These are phyloP conservation scores for Acronicta leporina DNA, from an alignment of 2,888 invertebrate species.

Conservation along the genomic window DNA sequence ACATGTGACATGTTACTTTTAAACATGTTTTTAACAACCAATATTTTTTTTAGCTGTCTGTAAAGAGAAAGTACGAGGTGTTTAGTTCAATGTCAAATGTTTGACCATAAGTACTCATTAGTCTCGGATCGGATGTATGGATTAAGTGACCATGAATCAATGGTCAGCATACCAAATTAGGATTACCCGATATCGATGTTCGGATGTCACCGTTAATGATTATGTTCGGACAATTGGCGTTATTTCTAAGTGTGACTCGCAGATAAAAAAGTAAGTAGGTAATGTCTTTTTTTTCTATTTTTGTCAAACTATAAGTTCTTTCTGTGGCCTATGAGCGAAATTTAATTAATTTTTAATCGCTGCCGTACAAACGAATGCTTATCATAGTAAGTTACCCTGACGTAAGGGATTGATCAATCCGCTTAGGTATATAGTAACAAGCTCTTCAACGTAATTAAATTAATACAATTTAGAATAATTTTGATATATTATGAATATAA, in stretches of 20 bases:
- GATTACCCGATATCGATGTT: slow-evolving; percentile 58
- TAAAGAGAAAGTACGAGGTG: slow-evolving; percentile 46
- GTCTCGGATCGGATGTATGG: slow-evolving; percentile 60
- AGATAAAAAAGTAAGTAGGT: no score
- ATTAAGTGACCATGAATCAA: slow-evolving; percentile 65
- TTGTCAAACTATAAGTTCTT: no score
- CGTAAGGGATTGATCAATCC: no score
- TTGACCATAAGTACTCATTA: slow-evolving; percentile 60
- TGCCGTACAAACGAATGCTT: no score
- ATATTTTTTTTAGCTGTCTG: slow-evolving; percentile 10
- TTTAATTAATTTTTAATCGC: no score
- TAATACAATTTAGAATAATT: no score
- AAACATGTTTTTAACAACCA: slow-evolving; percentile 4
- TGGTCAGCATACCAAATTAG: slow-evolving; percentile 71
- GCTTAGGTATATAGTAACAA: no score
- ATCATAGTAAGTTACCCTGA: no score
- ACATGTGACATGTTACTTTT: background rate
- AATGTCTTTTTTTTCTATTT: no score
- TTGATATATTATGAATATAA: no score
- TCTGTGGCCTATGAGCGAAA: no score
- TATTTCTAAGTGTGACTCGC: background rate
- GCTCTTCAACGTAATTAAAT: no score
- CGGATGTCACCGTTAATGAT: slow-evolving; percentile 19
- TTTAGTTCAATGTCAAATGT: slow-evolving; percentile 44
- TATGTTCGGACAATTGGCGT: slow-evolving; percentile 3